Base-by-base conservation (phyloP, 2,797 vertebrate genomes). In the Smutsia temminckii region DNA sequence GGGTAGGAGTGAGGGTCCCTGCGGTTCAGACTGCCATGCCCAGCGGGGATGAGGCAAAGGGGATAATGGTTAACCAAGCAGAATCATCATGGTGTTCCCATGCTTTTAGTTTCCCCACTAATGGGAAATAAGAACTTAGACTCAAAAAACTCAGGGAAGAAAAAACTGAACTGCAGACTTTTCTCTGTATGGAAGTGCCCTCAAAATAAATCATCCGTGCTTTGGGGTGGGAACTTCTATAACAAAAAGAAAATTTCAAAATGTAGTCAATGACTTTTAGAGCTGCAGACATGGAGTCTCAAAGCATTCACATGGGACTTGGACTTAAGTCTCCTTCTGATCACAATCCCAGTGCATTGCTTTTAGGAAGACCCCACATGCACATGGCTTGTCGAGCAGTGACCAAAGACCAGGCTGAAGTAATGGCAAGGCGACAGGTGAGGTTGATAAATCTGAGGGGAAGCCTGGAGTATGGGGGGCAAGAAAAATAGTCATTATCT, bases 341-440 rank as follows among this genome's bases (percentile, higher is more conserved):
- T 66, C 17, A 32, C 8, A 27, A 16, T 27, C 40, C 46, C 20
- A 16, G 23, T 4, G n/a, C 5, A 4, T 2, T 51, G 49, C 18
- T 79, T 63, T 71, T 32, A 12, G 29, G 8, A 71, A 91, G 20
- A 25, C 4, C 20, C 29, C 34, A n/a, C 6, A 6, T 13, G 51
- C 14, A 7, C 63, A 32, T 10, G 2, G 51, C 21, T 16, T 3
- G 0, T 72, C 29, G 8, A 13, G 11, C 0, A 40, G 51, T 8
- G 0, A 18, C 68, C 34, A 34, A 25, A 69, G 32, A 46, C 18
- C 2, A 53, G 29, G 0, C 7, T 1, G 63, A 61, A 66, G 63
- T 42, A 27, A 7, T 46, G 40, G 21, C 46, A 12, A 14, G 63
- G 21, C 12, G 25, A 8, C n/a, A 64, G 18, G 6, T 8, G 61